Percentiles rank a stretch among this genome's conserved stretches.
Evolutionary conservation across 1,140 invertebrate species (phyloP).

Genomic region (Caenorhabditis tropicalis): DNA sequence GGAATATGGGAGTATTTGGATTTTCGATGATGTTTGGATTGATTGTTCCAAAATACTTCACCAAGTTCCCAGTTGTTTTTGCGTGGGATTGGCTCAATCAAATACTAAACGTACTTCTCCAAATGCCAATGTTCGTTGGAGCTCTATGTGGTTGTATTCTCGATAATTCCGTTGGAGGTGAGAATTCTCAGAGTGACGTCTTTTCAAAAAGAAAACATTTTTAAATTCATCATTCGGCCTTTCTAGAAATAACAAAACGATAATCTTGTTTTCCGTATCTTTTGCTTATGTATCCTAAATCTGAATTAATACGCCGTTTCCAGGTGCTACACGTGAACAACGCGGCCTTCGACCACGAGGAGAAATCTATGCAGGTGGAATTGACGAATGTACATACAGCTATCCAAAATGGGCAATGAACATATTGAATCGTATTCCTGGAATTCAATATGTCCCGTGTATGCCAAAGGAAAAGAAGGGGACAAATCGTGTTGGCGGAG

Average conservation of each 20-base stretch:
- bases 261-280: background rate
- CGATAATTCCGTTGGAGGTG: constrained; percentile 73
- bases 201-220: background rate
- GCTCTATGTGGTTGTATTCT: constrained; percentile 72
- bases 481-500: constrained; percentile 1
- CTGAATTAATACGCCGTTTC: constrained; percentile 27
- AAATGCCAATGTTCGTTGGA: constrained; percentile 73
- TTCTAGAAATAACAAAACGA: background rate
- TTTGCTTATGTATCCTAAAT: background rate
- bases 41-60: constrained; percentile 71
- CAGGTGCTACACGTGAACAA: constrained; percentile 68
- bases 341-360: constrained; percentile 65
- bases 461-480: constrained; percentile 58
- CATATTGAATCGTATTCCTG: constrained; percentile 55
- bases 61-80: constrained; percentile 20
- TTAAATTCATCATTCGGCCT: background rate
- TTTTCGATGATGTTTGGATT: constrained; percentile 73
- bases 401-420: constrained; percentile 60
- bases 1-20: constrained; percentile 73
- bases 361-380: constrained; percentile 59
- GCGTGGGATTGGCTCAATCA: constrained; percentile 55
- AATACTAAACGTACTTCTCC: constrained; percentile 58
- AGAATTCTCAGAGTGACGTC: background rate
- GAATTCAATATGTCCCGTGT: constrained; percentile 59
- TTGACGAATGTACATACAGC: constrained; percentile 61